Base-by-base conservation (phyloP, 2,888 invertebrate species). In the Morpho achilles region DNA sequence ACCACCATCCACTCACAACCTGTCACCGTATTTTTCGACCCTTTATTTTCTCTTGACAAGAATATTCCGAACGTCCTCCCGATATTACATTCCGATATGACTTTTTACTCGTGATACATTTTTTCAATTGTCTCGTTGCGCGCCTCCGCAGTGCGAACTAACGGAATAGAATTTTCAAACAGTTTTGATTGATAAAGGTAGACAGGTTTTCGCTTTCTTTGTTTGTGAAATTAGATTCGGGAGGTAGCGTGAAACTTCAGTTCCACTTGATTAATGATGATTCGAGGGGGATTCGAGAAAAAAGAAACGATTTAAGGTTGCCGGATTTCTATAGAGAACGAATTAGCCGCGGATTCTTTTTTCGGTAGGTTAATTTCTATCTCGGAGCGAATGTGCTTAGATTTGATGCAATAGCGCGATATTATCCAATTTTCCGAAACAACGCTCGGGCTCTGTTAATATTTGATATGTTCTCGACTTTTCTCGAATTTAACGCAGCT, bases 161-260 rank as follows among this genome's bases (percentile, higher is more conserved):
- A 84, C 84, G 77, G 82, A 85, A 89, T 86, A 84, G 80, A 89
- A 87, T 85, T 90, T 89, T 85, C 85, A 83, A 87, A 85, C 84
- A 84, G 83, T 88, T 90, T 87, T 88, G 87, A 90, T 88, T 88
- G 90, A 88, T 88, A 89, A 87, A 87, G 87, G 88, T 88, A 87
- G 88, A 88, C 87, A 82, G 84, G 81, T 82, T 87, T 87, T 83
- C 84, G 83, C 79, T 86, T 88, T 87, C 85, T 87, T 88, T 88
- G 87, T 88, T 89, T 87, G 82, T 82, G 77, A 84, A 87, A 87
- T 89, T 87, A 85, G 85, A 86, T 87, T 85, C 79, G 72, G 83
- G 76, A 84, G 83, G 80, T 82, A 79, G 82, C 82, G 82, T 79
- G 80, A 81, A 83, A 81, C 81, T 87, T 83, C 82, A 82, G 83